Evolutionary conservation across 1,140 invertebrate species (phyloP).

Genomic region (Paraescarpia echinospica): DNA sequence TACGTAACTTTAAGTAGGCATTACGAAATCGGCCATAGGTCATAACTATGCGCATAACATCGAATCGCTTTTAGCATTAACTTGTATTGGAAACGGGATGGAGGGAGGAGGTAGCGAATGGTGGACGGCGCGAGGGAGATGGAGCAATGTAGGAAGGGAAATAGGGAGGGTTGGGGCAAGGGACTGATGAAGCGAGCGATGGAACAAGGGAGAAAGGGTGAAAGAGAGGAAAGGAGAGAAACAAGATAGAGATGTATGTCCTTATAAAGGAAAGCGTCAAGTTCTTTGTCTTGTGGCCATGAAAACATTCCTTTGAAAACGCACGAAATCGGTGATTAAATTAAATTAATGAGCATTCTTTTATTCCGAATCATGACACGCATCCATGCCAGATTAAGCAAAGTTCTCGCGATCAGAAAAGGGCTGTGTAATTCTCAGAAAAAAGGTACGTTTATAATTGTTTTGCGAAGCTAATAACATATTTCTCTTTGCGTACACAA

Average conservation of each 20-base stretch:
- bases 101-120: background rate
- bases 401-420: background rate
- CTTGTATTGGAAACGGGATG: background rate
- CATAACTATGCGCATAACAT: no score
- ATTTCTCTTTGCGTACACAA: background rate
- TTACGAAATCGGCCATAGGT: no score
- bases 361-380: background rate
- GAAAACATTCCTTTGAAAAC: no score
- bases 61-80: no score
- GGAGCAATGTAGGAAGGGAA: no score
- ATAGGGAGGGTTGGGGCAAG: no score
- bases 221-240: background rate
- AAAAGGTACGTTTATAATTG: background rate
- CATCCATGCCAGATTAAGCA: background rate
- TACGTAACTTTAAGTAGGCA: no score
- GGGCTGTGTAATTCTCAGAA: background rate
- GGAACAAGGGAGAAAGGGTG: background rate
- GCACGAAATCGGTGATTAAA: background rate
- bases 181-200: no score
- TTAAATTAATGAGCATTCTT: background rate
- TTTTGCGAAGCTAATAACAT: background rate
- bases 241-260: background rate
- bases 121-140: background rate
- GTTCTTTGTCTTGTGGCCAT: no score
- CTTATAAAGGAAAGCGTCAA: background rate